phyloP scores from a whole-genome alignment of 1,140 invertebrate genomes.

The Manduca sexta region DNA sequence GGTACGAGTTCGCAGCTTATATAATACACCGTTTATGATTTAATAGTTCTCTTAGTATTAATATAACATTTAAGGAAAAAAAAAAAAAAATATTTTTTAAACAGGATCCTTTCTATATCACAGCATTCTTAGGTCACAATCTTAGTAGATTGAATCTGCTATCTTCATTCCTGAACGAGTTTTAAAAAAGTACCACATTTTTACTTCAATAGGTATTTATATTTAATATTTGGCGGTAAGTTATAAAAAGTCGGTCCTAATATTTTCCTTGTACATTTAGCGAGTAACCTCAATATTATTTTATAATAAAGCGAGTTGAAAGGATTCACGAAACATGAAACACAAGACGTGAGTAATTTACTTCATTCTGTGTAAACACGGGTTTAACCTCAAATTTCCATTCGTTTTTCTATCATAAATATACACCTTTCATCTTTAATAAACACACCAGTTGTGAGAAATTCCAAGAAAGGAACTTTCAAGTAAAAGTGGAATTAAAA shows the following conservation, averaged over 20 bases:
- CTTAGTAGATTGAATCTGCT: too few relatives aligned
- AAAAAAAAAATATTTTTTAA: too few relatives aligned
- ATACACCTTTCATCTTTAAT: conserved; percentile 15
- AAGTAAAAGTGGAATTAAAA: conserved; percentile 44
- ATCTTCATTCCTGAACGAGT: background rate
- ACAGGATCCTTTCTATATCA: too few relatives aligned
- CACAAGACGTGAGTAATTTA: conserved; percentile 9
- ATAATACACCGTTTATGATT: too few relatives aligned
- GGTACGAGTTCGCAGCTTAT: too few relatives aligned
- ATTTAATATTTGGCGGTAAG: conserved; percentile 1
- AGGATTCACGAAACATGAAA: conserved; percentile 3
- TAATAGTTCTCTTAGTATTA: too few relatives aligned
- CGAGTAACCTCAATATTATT: conserved; percentile 2
- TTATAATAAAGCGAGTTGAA: conserved; percentile 4
- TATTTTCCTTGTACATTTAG: background rate
- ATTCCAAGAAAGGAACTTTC: conserved; percentile 27
- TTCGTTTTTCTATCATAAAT: conserved; percentile 12
- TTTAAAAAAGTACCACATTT: background rate
- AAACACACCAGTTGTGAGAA: conserved; percentile 8
- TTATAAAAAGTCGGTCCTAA: background rate
- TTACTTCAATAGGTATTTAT: background rate
- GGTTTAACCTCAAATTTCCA: conserved; percentile 5
- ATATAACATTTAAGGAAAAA: too few relatives aligned
- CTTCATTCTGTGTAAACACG: conserved; percentile 4
- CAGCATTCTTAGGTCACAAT: too few relatives aligned